Conservation (phyloP, 2,888 invertebrate genomes). For the Andrena marginata region DNA sequence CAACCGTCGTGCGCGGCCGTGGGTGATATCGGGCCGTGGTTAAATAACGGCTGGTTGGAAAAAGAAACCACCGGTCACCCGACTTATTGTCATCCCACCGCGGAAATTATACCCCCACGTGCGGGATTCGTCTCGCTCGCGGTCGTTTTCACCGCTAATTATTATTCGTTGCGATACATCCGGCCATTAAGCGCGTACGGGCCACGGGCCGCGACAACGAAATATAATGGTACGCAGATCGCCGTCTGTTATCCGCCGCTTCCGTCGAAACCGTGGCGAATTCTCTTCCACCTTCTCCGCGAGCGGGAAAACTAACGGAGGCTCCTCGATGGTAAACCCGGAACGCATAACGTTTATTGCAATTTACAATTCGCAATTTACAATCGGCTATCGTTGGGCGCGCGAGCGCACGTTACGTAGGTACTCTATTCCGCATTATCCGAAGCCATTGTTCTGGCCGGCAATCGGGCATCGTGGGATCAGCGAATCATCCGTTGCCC, state of each 20-base stretch:
- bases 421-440: slow-evolving; percentile 67
- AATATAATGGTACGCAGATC: slow-evolving; percentile 32
- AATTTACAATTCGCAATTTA: slow-evolving; percentile 20
- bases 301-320: background rate
- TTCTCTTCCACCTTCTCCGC: background rate
- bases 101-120: slow-evolving; percentile 57
- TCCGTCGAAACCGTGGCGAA: background rate
- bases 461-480: slow-evolving; percentile 70
- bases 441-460: slow-evolving; percentile 62
- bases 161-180: slow-evolving; percentile 61
- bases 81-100: slow-evolving; percentile 51
- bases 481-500: slow-evolving; percentile 65
- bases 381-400: slow-evolving; percentile 55
- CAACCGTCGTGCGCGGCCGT: slow-evolving; percentile 10
- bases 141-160: slow-evolving; percentile 51
- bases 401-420: slow-evolving; percentile 38
- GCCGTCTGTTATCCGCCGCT: too few species aligned
- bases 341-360: slow-evolving; percentile 58
- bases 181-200: slow-evolving; percentile 47
- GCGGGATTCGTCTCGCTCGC: slow-evolving; percentile 61
- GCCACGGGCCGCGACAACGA: background rate
- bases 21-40: slow-evolving; percentile 27
- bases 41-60: slow-evolving; percentile 7
- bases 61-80: slow-evolving; percentile 34
- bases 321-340: slow-evolving; percentile 60